Evolutionary conservation across 2,888 invertebrate genomes (phyloP), one percentile per base, ranked within the genome.

Genomic region (Cordilura impudica): DNA sequence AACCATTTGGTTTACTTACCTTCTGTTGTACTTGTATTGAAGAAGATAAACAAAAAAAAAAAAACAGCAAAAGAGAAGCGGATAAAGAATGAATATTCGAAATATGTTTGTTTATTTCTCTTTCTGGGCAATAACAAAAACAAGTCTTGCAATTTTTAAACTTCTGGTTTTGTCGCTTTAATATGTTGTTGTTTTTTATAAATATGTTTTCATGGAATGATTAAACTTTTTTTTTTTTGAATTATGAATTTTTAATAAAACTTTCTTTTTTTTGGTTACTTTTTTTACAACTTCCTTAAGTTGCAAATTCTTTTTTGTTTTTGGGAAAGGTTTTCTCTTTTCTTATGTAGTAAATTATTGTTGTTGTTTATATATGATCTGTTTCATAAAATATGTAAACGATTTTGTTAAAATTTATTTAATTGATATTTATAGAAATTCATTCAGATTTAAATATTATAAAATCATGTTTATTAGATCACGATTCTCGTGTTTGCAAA

Each of bases 401-500:
- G 14, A n/a, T 18, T 39, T 45, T 63, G 29, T 18, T 35, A 29
- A n/a, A 39, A 39, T 73, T 66, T 66, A 3, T 58, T 10, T 45
- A 51, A 65, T 51, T 73, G 63, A 60, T 58, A 56, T 19, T 56
- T 47, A 35, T 45, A 58, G 45, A 61, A 61, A 49, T 71, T 18
- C 26, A 71, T 71, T 75, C 23, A 71, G 23, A 45, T 21, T 29
- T 39, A 51, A 49, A 39, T 39, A 56, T 67, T 49, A 67, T 67
- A 67, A 45, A 67, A 75, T 72, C 63, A 75, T 75, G 54, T 70
- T 81, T 87, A 88, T 85, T 87, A 84, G 88, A 88, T 87, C 88
- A 88, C 87, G 87, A 87, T 88, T 87, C 84, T 83, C 84, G 84
- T 86, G 86, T 88, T 85, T 79, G 85, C 84, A 85, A 85, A 85